phyloP scores from a whole-genome alignment of 2,113 vertebrate species.

The Bambusicola thoracicus region DNA sequence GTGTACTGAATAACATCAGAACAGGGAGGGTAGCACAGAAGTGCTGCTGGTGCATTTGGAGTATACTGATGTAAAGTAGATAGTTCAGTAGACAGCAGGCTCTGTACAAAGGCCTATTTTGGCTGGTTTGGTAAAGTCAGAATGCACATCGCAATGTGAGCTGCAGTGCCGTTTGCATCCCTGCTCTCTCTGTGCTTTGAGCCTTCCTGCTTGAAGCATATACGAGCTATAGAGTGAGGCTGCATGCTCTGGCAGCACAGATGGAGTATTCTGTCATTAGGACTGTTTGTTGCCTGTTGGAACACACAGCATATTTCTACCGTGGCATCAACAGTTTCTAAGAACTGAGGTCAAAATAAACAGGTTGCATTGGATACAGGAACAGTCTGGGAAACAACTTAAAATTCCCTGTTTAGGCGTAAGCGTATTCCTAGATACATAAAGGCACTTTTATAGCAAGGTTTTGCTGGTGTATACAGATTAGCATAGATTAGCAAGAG shows the following conservation, averaged over 20 bases:
- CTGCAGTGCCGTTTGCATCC: neutral
- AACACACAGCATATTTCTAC: slow-evolving; percentile 74
- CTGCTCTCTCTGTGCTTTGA: fast-evolving
- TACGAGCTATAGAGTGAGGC: slow-evolving; percentile 59
- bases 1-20: neutral
- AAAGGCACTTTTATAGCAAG: neutral
- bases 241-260: slow-evolving; percentile 72
- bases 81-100: neutral
- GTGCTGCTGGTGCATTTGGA: neutral
- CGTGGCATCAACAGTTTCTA: slow-evolving; percentile 71
- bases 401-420: slow-evolving; percentile 5
- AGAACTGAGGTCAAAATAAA: slow-evolving; percentile 78
- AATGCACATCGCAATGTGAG: fast-evolving
- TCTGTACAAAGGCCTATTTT: neutral
- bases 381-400: slow-evolving; percentile 32
- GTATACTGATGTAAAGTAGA: neutral
- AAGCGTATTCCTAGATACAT: neutral
- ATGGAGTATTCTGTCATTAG: slow-evolving; percentile 76
- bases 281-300: slow-evolving; percentile 72
- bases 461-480: neutral
- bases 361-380: slow-evolving; percentile 53
- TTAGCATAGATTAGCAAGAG: neutral
- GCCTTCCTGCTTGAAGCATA: neutral
- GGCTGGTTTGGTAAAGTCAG: neutral
- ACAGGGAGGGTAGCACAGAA: neutral